phyloP scores from a whole-genome alignment of 2,113 vertebrate genomes.

The Nothobranchius furzeri region DNA sequence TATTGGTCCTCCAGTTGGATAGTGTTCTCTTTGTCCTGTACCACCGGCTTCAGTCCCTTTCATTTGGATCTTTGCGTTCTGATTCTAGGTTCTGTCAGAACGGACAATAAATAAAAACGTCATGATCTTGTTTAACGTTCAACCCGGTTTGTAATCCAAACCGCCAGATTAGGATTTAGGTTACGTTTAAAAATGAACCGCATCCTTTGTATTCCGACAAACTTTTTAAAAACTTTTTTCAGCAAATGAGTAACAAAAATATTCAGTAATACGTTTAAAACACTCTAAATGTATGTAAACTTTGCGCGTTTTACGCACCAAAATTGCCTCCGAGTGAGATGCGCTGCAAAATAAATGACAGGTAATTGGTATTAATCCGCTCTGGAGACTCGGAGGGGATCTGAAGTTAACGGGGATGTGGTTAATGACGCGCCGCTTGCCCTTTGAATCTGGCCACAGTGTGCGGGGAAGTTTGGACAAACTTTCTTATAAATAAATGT shows the following conservation, averaged over 20 bases:
- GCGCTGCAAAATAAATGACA: slow-evolving; percentile 63
- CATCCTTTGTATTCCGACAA: too few relatives aligned
- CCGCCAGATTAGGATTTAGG: slow-evolving; percentile 25
- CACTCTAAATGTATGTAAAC: neutral
- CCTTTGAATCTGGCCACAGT: slow-evolving; percentile 71
- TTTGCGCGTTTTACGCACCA: neutral
- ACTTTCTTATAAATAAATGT: slow-evolving; percentile 35
- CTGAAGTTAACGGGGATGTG: slow-evolving; percentile 67
- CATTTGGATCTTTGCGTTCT: slow-evolving; percentile 32
- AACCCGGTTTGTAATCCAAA: slow-evolving; percentile 35
- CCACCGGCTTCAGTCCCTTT: slow-evolving; percentile 41
- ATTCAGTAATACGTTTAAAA: neutral
- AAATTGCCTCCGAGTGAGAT: neutral
- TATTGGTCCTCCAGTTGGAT: slow-evolving; percentile 62
- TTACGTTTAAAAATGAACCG: too few relatives aligned
- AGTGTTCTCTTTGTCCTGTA: slow-evolving; percentile 62
- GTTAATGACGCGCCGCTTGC: slow-evolving; percentile 78
- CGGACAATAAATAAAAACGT: slow-evolving; percentile 16
- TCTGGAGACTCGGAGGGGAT: slow-evolving; percentile 63
- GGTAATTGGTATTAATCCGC: slow-evolving; percentile 75
- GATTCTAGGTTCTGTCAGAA: slow-evolving; percentile 17
- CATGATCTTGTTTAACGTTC: neutral
- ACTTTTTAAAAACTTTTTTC: neutral
- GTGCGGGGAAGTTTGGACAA: slow-evolving; percentile 59
- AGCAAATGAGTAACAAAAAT: too few relatives aligned